Evolutionary conservation across 2,797 vertebrate genomes (phyloP), one percentile per base, ranked within the genome.

Genomic region (Balearica regulorum): DNA sequence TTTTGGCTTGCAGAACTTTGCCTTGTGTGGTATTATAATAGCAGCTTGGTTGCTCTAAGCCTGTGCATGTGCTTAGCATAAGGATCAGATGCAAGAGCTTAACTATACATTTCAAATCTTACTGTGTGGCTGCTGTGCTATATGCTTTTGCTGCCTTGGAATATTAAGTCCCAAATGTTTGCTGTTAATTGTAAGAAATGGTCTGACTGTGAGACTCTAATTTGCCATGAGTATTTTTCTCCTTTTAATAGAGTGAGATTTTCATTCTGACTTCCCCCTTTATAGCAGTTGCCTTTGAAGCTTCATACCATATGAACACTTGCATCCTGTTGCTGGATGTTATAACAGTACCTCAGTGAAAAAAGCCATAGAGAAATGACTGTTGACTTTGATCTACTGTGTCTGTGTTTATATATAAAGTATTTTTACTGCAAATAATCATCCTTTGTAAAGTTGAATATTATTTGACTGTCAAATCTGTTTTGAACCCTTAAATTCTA

Each of bases 291-390:
- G 79, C 72, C 58, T 70, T 69, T 39, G 48, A 57, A 62, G 48
- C 76, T 61, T 70, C 73, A 57, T 89, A 83, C 93, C 91, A 13
- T 65, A n/a, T 55, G 61, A 80, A 48, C 21, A 8, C 25, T 77
- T 65, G n/a, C 78, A 69, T 83, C 92, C 70, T 79, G 49, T 78
- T 73, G 54, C 49, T 70, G 82, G 77, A 90, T 80, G 76, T 87
- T 72, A 44, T 43, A 37, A 58, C 21, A 83, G 92, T 97, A 96
- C 95, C 96, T 96, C 96, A 96, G 58, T 82, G 70, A 95, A 68
- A 96, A 96, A 97, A 83, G 35, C 35, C 35, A 39, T 10, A 39
- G 10, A 93, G 85, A 96, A 90, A 94, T 93, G 73, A 79, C 88
- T 89, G 79, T 71, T 81, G 73, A 84, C 86, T 78, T 87, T 85